Evolutionary conservation across 2,113 vertebrate species (phyloP).

Genomic region (Hiodon tergisus): DNA sequence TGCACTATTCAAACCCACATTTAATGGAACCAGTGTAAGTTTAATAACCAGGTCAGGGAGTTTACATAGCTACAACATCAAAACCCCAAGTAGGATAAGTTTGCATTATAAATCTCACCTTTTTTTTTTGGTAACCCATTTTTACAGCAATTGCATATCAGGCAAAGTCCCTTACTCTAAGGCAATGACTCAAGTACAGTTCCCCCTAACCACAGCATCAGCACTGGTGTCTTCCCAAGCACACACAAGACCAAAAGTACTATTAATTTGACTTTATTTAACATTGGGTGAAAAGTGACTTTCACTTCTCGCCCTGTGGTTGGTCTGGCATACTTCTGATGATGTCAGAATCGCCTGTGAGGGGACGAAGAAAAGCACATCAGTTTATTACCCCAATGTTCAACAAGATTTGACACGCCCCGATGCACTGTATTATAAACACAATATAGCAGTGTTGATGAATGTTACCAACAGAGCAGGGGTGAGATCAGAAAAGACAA

Average conservation of each 20-base stretch:
- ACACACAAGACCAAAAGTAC: slow-evolving; percentile 7
- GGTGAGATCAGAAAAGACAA: slow-evolving; percentile 56
- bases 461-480: slow-evolving; percentile 69
- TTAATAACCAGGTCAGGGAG: no score
- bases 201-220: no score
- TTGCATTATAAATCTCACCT: no score
- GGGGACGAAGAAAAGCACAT: slow-evolving; percentile 22
- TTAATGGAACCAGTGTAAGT: no score
- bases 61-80: no score
- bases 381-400: neutral
- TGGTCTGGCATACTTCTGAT: slow-evolving; percentile 99
- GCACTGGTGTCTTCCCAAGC: neutral
- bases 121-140: no score
- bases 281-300: slow-evolving; percentile 54
- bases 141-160: no score
- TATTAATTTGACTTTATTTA: slow-evolving; percentile 80
- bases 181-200: no score
- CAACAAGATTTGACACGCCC: neutral
- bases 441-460: neutral
- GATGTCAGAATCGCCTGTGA: slow-evolving; percentile 93
- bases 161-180: no score
- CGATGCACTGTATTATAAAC: neutral
- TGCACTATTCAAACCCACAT: no score
- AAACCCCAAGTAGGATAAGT: no score
- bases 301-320: slow-evolving; percentile 90